These are phyloP conservation scores for Andrena trimmerana DNA, from an alignment of 2,888 invertebrate species.

Conservation along the genomic window DNA sequence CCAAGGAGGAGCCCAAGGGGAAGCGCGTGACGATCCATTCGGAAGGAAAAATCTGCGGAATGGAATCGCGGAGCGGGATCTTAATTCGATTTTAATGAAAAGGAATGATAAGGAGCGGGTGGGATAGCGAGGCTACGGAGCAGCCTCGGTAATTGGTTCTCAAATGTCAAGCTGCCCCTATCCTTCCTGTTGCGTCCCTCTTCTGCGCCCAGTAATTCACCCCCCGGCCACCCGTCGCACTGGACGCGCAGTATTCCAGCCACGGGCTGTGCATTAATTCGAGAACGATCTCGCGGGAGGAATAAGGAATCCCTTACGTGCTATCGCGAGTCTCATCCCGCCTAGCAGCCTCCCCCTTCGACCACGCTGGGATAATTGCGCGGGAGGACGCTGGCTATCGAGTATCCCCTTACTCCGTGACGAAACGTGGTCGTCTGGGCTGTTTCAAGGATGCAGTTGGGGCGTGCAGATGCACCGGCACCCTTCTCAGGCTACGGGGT, in stretches of 20 bases:
- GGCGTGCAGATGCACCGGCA: constrained; percentile 7
- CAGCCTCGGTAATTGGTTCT: constrained; percentile 75
- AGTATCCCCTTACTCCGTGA: constrained; percentile 31
- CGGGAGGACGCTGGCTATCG: constrained; percentile 50
- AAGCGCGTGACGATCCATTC: not conserved
- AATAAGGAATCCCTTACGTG: constrained; percentile 73
- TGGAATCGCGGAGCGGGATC: constrained; percentile 35
- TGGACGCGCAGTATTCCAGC: constrained; percentile 59
- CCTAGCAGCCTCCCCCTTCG: constrained; percentile 31
- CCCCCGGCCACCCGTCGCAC: not conserved
- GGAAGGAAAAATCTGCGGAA: constrained; percentile 1
- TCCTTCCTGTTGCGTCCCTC: not conserved
- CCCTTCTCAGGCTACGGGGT: not conserved
- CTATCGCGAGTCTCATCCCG: constrained; percentile 32
- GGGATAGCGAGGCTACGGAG: constrained; percentile 20
- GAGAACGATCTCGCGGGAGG: constrained; percentile 72
- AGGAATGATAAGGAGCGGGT: constrained; percentile 45
- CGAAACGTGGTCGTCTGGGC: constrained; percentile 8
- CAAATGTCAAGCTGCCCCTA: constrained; percentile 51
- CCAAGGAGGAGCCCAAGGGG: no score
- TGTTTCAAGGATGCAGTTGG: not conserved
- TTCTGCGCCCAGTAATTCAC: constrained; percentile 21
- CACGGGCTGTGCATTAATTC: constrained; percentile 77
- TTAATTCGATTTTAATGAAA: constrained; percentile 69
- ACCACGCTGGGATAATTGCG: constrained; percentile 66